Base-by-base conservation (phyloP, 2,113 vertebrate genomes). In the Fregetta grallaria region DNA sequence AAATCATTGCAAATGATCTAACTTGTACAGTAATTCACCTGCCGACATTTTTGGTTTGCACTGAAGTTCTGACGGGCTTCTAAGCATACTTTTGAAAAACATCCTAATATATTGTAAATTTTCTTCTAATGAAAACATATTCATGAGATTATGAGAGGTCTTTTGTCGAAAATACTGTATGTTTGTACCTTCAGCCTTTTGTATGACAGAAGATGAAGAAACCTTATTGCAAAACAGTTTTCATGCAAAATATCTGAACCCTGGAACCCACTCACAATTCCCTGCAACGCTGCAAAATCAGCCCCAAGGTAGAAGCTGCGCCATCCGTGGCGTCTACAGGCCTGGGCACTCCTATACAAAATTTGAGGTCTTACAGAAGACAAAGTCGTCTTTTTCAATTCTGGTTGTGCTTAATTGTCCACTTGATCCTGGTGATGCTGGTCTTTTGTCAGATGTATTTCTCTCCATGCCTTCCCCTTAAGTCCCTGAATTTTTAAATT, bases 261-360 rank as follows among this genome's bases (percentile, higher is more conserved):
- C 19, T 66, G 38, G 38, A 63, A 15, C 12, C 7, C 27, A 2
- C 11, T 63, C 30, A 7, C 13, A 27, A 5, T 53, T 68, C 42
- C 32, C 52, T 67, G 11, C 32, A 45, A 5, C 1, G 3, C 27
- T 82, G 61, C 27, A 82, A 72, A 82, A 63, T 67, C 36, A 56
- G 3, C 34, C 34, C 14, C 3, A 6, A 32, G 11, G 30, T 56
- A 13, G 56, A 84, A 77, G 47, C 30, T 52, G 32, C 10, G 1
- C 20, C 4, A 3, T 21, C 22, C 0, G 0, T 12, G 45, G 9
- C 5, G 10, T 58, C 6, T 11, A 10, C 1, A 5, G 16, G 6
- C 21, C 26, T 84, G 61, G 7, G 12, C 8, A 13, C 34, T 75
- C 21, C 50, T 10, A 13, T 23, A 40, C 6, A 44, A 56, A 58